phyloP scores from a whole-genome alignment of 2,888 invertebrate species.

The Hypomecis punctinalis region DNA sequence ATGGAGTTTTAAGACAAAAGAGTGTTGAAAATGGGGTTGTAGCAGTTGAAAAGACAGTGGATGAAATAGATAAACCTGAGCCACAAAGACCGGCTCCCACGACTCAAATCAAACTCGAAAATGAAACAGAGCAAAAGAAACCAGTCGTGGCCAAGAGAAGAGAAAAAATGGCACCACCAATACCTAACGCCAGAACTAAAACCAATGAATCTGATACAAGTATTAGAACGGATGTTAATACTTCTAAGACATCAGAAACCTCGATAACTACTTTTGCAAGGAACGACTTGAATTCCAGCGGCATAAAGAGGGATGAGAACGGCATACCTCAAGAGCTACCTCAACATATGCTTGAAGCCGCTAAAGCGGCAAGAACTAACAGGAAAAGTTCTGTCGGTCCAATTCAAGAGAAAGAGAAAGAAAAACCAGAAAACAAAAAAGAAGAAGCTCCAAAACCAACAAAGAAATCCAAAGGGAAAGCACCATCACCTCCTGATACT shows the following conservation, averaged over 20 bases:
- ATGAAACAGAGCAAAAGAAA: conserved; percentile 76
- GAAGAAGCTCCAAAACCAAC: conserved; percentile 59
- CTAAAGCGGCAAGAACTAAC: conserved; percentile 88
- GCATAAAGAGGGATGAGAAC: conserved; percentile 85
- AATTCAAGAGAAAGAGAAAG: conserved; percentile 67
- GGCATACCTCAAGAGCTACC: conserved; percentile 89
- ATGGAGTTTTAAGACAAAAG: conserved; percentile 78
- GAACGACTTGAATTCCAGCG: conserved; percentile 83
- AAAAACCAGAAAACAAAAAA: conserved; percentile 43
- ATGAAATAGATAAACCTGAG: conserved; percentile 77
- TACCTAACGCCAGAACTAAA: conserved; percentile 77
- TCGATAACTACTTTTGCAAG: conserved; percentile 68
- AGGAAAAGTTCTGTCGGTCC: conserved; percentile 83
- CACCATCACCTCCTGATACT: conserved; percentile 88
- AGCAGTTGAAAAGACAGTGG: conserved; percentile 66
- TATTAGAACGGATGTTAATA: conserved; percentile 52
- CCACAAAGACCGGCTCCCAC: conserved; percentile 65
- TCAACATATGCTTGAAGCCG: conserved; percentile 89
- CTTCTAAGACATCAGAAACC: conserved; percentile 66
- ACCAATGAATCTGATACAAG: conserved; percentile 70
- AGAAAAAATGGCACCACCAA: conserved; percentile 80
- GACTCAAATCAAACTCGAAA: conserved; percentile 81
- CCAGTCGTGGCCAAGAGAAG: conserved; percentile 82
- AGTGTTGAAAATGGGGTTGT: conserved; percentile 73
- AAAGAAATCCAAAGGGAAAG: conserved; percentile 89